Conservation (phyloP, 2,888 invertebrate genomes). For the Gandaritis pyraliata region DNA sequence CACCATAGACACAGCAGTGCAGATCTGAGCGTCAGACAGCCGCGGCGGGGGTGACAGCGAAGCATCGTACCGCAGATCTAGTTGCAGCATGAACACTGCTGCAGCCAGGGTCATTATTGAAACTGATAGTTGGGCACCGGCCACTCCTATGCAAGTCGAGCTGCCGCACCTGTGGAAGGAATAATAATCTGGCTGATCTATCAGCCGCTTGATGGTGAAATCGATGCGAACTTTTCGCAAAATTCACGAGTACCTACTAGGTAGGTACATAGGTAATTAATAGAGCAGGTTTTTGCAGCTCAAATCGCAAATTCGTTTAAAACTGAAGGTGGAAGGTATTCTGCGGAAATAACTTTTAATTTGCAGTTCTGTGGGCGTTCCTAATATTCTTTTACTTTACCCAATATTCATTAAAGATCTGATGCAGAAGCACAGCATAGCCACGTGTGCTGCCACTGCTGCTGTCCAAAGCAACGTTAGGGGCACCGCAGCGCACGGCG, state of each 20-base stretch:
- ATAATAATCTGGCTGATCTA: too few relatives aligned
- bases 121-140: constrained; percentile 72
- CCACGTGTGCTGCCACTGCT: constrained; percentile 66
- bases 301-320: too few relatives aligned
- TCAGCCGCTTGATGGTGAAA: too few relatives aligned
- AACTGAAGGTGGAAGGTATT: too few relatives aligned
- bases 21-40: constrained; percentile 72
- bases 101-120: constrained; percentile 78
- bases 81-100: constrained; percentile 70
- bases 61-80: constrained; percentile 73
- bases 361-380: too few relatives aligned
- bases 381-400: constrained; percentile 45
- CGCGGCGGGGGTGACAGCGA: constrained; percentile 71
- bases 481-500: constrained; percentile 74
- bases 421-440: constrained; percentile 73
- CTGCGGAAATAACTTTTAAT: too few relatives aligned
- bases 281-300: too few relatives aligned
- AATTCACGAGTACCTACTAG: too few relatives aligned
- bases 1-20: constrained; percentile 80
- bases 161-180: constrained; percentile 63
- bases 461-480: constrained; percentile 70
- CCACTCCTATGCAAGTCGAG: constrained; percentile 77
- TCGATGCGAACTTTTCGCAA: too few relatives aligned
- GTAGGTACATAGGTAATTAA: too few relatives aligned
- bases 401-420: constrained; percentile 74